These are phyloP conservation scores for Drosophila parvula DNA, from an alignment of 1,140 invertebrate genomes.

Conservation along the genomic window DNA sequence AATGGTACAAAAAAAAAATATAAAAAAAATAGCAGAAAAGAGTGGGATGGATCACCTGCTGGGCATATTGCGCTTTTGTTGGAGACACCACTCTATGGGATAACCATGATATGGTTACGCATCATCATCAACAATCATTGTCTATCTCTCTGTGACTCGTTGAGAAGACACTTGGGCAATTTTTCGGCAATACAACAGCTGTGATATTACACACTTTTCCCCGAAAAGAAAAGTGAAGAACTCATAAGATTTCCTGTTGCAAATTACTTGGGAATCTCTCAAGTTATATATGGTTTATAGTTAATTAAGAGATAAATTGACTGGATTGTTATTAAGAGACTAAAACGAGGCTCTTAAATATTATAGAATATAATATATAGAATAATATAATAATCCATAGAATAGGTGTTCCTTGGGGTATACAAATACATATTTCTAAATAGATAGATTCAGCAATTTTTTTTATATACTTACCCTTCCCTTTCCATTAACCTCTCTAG, in stretches of 20 bases:
- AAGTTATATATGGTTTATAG: neutral
- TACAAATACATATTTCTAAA: no score
- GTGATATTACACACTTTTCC: constrained; percentile 24
- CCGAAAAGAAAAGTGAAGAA: neutral
- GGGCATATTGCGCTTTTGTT: constrained; percentile 56
- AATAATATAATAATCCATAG: no score
- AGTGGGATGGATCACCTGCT: constrained; percentile 56
- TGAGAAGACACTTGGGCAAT: constrained; percentile 28
- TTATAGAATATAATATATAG: no score
- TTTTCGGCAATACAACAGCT: constrained; percentile 22
- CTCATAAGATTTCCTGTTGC: constrained; percentile 8
- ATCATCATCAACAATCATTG: constrained; percentile 27
- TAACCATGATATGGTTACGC: constrained; percentile 10
- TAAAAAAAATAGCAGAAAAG: neutral
- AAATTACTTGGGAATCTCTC: neutral
- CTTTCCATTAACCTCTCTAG: no score
- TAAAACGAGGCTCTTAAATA: no score
- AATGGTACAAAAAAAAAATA: neutral
- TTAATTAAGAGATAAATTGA: neutral
- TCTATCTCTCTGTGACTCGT: neutral
- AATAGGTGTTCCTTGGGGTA: no score
- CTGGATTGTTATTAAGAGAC: no score
- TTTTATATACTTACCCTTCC: no score
- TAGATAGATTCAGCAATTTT: no score
- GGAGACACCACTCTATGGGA: neutral